Base-by-base conservation (phyloP, 2,888 invertebrate species). In the Clanis bilineata region DNA sequence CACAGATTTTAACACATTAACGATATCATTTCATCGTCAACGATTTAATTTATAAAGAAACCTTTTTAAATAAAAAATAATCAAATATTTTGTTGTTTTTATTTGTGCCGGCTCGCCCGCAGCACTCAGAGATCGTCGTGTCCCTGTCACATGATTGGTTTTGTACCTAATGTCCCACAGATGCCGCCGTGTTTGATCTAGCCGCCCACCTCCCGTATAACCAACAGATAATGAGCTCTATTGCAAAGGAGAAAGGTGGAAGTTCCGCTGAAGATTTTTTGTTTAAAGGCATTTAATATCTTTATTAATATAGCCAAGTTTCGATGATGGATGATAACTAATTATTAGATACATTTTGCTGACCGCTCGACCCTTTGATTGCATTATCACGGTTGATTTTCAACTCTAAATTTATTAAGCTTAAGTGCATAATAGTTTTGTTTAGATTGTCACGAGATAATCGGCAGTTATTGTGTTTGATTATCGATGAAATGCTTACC, bases 241-340 rank as follows among this genome's bases (percentile, higher is more conserved):
- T 21, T 0, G 0, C 0, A 1, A 22, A 1, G 0, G 0, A 0
- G 22, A 64, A 71, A 44, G 56, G 61, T 61, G 15, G 32, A 58
- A 12, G 57, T 60, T 65, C 22, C 1, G 2, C 41, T 32, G 1
- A 0, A 6, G 12, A 41, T 62, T 57, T 23, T 51, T 57, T 62
- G 64, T 66, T 70, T 67, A 73, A 80, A 80, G 85, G 86, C 85
- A 87, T 88, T 88, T 86, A 84, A 89, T 89, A 88, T 86, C 88
- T 89, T 85, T 89, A 88, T 89, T 88, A 88, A 88, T 86, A 86
- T 87, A 82, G 82, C 82, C 84, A 79, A 80, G 82, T 79, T 82
- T 76, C 75, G 88, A 86, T 88, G 88, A 89, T 88, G 84, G 88
- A 89, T 88, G 88, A 88, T 88, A 88, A 88, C 86, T 89, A 89